Conservation (phyloP, 2,888 invertebrate species). For the Xestia ashworthii region DNA sequence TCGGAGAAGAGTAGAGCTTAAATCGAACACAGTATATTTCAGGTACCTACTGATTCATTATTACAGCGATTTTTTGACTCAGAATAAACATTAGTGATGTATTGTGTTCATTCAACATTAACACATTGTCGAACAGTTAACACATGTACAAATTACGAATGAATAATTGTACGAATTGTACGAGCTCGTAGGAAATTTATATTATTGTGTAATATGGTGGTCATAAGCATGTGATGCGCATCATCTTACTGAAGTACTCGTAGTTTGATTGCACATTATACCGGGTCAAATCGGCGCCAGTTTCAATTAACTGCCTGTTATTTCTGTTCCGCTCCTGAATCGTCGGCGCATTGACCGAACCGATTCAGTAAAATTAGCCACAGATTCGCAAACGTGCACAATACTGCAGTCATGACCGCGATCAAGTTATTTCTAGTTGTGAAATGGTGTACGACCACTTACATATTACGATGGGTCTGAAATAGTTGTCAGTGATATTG, state of each 20-base stretch:
- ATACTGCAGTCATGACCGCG: constrained; percentile 79
- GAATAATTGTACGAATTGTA: constrained; percentile 35
- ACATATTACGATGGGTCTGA: constrained; percentile 26
- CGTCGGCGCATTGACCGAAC: constrained; percentile 85
- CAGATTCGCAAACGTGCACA: constrained; percentile 79
- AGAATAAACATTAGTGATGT: constrained; percentile 30
- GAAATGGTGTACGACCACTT: constrained; percentile 46
- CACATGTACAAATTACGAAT: constrained; percentile 29
- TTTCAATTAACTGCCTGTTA: constrained; percentile 84
- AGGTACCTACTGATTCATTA: constrained; percentile 31
- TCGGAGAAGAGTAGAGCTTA: constrained; percentile 18
- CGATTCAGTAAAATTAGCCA: constrained; percentile 83
- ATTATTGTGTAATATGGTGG: constrained; percentile 57
- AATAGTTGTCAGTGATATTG: constrained; percentile 10
- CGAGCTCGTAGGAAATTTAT: constrained; percentile 14
- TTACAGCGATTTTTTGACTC: constrained; percentile 35
- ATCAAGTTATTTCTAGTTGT: constrained; percentile 79
- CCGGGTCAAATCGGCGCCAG: constrained; percentile 78
- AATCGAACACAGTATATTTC: constrained; percentile 30
- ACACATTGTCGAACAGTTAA: constrained; percentile 43
- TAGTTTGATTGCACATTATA: constrained; percentile 80
- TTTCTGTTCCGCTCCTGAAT: constrained; percentile 78
- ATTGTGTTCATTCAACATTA: constrained; percentile 38
- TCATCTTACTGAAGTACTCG: constrained; percentile 74
- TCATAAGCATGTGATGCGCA: constrained; percentile 63